These are phyloP conservation scores for Schrankia costaestrigalis DNA, from an alignment of 2,888 invertebrate genomes.

Conservation along the genomic window DNA sequence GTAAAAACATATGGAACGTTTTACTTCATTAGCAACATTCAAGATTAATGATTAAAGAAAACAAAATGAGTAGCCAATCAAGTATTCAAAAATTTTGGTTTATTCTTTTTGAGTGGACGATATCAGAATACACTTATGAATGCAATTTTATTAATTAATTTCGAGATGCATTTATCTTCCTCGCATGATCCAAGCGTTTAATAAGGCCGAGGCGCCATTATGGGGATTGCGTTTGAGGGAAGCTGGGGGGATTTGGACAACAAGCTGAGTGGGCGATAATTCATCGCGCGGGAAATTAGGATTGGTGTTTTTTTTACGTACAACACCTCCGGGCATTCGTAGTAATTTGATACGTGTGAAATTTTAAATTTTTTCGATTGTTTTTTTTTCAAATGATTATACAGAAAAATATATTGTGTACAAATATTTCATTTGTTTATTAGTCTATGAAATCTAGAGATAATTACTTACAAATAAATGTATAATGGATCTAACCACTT, in stretches of 20 bases:
- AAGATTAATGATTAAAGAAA: constrained; percentile 30
- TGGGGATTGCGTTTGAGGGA: constrained; percentile 56
- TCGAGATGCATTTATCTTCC: constrained; percentile 70
- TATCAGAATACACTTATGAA: constrained; percentile 49
- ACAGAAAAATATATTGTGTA: no score
- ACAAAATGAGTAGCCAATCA: constrained; percentile 43
- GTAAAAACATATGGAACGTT: constrained; percentile 31
- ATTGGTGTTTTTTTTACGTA: constrained; percentile 25
- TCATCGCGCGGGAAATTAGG: constrained; percentile 34
- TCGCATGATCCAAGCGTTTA: constrained; percentile 66
- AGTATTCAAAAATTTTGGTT: constrained; percentile 35
- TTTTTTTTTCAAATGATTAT: no score
- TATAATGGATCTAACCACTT: no score
- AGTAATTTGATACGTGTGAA: constrained; percentile 10
- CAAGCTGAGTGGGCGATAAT: constrained; percentile 37
- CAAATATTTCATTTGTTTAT: no score
- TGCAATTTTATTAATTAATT: constrained; percentile 76
- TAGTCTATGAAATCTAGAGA: no score
- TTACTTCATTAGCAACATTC: constrained; percentile 31
- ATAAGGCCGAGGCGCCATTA: constrained; percentile 60
- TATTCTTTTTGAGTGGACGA: constrained; percentile 38
- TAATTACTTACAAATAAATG: no score
- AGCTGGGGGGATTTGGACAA: constrained; percentile 42
- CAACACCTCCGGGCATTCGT: constrained; percentile 14
- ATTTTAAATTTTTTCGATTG: constrained; percentile 9